These are phyloP conservation scores for Achlya flavicornis DNA, from an alignment of 2,888 invertebrate species.

Conservation along the genomic window DNA sequence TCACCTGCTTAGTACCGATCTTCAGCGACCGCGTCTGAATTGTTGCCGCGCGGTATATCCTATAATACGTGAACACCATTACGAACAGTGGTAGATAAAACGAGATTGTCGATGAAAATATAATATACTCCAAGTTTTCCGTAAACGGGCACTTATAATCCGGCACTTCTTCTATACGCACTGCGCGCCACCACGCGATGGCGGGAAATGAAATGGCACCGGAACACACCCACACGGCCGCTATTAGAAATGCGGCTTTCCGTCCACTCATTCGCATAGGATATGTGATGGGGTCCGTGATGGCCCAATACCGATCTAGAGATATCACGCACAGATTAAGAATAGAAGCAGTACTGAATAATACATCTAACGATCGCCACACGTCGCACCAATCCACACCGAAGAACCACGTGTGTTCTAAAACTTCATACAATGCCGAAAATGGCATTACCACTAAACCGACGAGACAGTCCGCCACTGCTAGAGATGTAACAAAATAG, in stretches of 20 bases:
- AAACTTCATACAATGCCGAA: conserved; percentile 94
- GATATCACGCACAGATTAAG: conserved; percentile 98
- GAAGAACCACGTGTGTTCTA: conserved; percentile 96
- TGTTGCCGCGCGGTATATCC: conserved; percentile 96
- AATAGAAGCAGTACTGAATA: conserved; percentile 98
- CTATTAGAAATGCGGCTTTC: conserved; percentile 93
- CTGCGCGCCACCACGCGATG: conserved; percentile 97
- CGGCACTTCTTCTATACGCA: conserved; percentile 90
- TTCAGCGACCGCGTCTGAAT: conserved; percentile 95
- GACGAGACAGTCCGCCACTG: conserved; percentile 97
- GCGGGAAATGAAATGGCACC: conserved; percentile 99
- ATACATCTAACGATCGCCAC: conserved; percentile 98
- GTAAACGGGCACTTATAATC: conserved; percentile 97
- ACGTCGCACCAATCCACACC: conserved; percentile 98
- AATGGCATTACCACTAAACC: conserved; percentile 99
- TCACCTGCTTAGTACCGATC: conserved; percentile 95
- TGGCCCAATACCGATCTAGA: conserved; percentile 98
- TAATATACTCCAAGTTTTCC: conserved; percentile 97
- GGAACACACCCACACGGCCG: conserved; percentile 98
- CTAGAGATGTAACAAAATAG: conserved; percentile 98
- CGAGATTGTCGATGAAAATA: conserved; percentile 98
- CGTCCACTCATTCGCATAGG: conserved; percentile 96
- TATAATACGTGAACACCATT: conserved; percentile 99
- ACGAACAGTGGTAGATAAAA: conserved; percentile 98
- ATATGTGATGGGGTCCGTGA: conserved; percentile 98